A percentile compares a stretch with the other conserved stretches of the same genome.
Evolutionary conservation across 30 jellyfish, hydroid and myxozoan genomes (phyloP).

Genomic region (Catostylus mosaicus): DNA sequence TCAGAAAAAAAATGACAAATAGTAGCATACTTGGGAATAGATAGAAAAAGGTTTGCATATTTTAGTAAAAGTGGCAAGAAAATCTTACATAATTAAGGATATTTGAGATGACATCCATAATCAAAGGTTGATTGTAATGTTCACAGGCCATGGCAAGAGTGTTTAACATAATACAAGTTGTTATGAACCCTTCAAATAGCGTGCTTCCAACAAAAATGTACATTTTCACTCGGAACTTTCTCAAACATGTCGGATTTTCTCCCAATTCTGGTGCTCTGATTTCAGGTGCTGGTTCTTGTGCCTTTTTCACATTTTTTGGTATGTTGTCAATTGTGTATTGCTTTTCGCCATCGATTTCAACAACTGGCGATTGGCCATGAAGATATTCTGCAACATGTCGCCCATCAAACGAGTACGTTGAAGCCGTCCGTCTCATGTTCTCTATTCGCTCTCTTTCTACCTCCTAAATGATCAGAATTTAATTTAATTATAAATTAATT

Average conservation of each 20-base stretch:
- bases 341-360: conserved; percentile 92
- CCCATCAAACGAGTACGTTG: conserved; percentile 98
- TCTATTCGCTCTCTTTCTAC: conserved; percentile 70
- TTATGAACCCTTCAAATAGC: conserved; percentile 92
- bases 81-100: conserved; percentile 82
- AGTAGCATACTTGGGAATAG: too few species aligned
- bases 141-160: conserved; percentile 96
- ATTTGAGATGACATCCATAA: conserved; percentile 45
- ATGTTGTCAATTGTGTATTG: conserved; percentile 81
- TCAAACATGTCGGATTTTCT: conserved; percentile 76
- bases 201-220: conserved; percentile 86
- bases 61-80: too few species aligned
- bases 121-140: conserved; percentile 66
- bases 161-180: conserved; percentile 92
- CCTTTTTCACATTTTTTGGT: conserved; percentile 77
- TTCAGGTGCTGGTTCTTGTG: conserved; percentile 39
- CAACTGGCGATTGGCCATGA: conserved; percentile 95
- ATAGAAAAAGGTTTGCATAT: too few species aligned
- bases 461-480: conserved; percentile 50
- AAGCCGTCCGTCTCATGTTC: conserved; percentile 83
- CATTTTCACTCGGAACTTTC: conserved; percentile 73
- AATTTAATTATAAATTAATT: too few species aligned
- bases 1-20: too few species aligned
- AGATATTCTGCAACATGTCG: conserved; percentile 79
- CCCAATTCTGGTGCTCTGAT: conserved; percentile 91